Conservation (phyloP, 2,113 vertebrate genomes). For the Leptocoma aspasia region DNA sequence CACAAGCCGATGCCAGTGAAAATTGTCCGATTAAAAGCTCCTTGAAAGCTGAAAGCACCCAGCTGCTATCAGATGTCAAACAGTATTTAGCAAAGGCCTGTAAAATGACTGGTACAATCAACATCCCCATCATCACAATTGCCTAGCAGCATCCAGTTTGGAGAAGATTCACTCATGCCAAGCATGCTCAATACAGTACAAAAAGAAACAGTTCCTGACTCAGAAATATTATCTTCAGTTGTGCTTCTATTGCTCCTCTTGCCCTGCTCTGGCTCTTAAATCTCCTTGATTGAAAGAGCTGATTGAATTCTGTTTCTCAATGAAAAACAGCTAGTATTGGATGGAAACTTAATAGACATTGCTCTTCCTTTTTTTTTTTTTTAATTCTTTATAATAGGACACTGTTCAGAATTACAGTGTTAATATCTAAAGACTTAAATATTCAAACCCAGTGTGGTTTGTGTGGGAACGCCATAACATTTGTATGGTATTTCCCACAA, state of each 20-base stretch:
- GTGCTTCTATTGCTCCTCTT: background rate
- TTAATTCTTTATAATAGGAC: background rate
- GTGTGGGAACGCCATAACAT: background rate
- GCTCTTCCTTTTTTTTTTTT: background rate
- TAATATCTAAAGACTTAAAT: background rate
- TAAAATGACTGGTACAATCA: background rate
- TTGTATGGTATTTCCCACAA: background rate
- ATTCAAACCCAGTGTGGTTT: background rate
- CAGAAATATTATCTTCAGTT: background rate
- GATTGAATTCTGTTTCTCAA: background rate
- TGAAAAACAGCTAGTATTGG: background rate
- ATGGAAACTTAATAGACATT: background rate
- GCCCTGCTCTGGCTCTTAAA: background rate
- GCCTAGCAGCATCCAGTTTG: background rate
- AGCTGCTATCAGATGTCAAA: slow-evolving; percentile 20
- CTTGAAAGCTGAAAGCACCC: slow-evolving; percentile 12
- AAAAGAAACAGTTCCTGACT: background rate
- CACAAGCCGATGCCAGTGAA: background rate
- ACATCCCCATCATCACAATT: background rate
- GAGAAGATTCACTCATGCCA: background rate
- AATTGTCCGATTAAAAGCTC: background rate
- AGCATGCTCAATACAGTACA: background rate
- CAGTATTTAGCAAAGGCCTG: background rate
- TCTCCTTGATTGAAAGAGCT: background rate
- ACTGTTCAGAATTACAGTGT: background rate